Conservation (phyloP, 2,797 vertebrate genomes). For the Nannoperca obscura region DNA sequence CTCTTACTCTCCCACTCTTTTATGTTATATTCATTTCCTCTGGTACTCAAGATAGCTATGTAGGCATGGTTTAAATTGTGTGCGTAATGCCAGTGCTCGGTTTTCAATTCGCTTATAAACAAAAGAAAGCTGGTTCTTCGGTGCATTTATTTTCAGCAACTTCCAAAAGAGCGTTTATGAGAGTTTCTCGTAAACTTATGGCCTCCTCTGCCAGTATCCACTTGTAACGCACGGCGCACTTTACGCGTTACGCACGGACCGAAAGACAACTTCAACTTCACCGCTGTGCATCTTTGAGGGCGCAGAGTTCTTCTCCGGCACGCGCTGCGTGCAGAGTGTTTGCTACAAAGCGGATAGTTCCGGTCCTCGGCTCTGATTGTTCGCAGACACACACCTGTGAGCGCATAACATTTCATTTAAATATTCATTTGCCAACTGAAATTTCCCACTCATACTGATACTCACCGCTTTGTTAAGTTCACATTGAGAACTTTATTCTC, state of each 20-base stretch:
- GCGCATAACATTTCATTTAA: slow-evolving; percentile 57
- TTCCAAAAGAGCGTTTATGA: background rate
- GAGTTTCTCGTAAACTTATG: slow-evolving; percentile 41
- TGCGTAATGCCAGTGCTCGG: slow-evolving; percentile 21
- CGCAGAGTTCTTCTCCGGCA: background rate
- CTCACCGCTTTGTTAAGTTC: slow-evolving; percentile 36
- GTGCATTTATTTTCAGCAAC: slow-evolving; percentile 5
- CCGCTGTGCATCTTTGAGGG: slow-evolving; percentile 11
- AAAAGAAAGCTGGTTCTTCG: background rate
- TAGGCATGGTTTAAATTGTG: slow-evolving; percentile 7
- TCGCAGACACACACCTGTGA: slow-evolving; percentile 54
- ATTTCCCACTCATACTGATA: slow-evolving; percentile 57
- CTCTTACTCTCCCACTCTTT: slow-evolving; percentile 25
- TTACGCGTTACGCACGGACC: slow-evolving; percentile 63
- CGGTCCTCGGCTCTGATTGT: slow-evolving; percentile 51
- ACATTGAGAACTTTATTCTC: slow-evolving; percentile 40
- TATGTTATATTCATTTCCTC: slow-evolving; percentile 57
- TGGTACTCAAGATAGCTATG: slow-evolving; percentile 20
- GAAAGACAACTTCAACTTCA: slow-evolving; percentile 24
- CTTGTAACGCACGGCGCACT: slow-evolving; percentile 65
- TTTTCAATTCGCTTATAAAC: background rate
- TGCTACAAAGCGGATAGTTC: slow-evolving; percentile 55
- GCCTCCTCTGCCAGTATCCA: slow-evolving; percentile 33
- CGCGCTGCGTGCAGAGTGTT: slow-evolving; percentile 25
- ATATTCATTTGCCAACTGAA: slow-evolving; percentile 65